Evolutionary conservation across 2,888 invertebrate genomes (phyloP).

Genomic region (Calameuta idolon): DNA sequence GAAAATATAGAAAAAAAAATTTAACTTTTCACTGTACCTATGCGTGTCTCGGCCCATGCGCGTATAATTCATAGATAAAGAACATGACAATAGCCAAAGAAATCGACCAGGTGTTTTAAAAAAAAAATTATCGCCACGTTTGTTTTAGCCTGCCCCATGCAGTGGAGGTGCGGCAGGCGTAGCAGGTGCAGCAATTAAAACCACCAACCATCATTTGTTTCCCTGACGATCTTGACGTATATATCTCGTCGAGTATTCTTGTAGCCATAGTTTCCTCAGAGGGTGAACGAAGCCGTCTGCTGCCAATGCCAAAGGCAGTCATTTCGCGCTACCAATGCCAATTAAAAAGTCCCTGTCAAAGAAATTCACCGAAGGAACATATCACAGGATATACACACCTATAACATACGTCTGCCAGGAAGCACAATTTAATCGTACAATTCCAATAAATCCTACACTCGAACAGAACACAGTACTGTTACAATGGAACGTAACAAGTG

Average conservation of each 20-base stretch:
- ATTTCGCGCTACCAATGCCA: background rate
- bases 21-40: background rate
- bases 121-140: conserved; percentile 40
- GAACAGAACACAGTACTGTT: background rate
- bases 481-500: background rate
- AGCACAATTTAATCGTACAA: background rate
- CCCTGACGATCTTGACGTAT: conserved; percentile 48
- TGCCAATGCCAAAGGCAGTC: background rate
- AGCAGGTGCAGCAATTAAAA: conserved; percentile 63
- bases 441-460: background rate
- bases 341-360: background rate
- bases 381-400: background rate
- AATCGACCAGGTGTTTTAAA: conserved; percentile 48
- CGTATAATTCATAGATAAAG: background rate
- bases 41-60: background rate
- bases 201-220: conserved; percentile 54
- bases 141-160: conserved; percentile 21
- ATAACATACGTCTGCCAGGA: background rate
- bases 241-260: conserved; percentile 45
- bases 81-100: background rate
- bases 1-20: background rate
- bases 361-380: background rate
- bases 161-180: conserved; percentile 11
- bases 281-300: conserved; percentile 22
- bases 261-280: conserved; percentile 48